Evolutionary conservation across 1,140 invertebrate genomes (phyloP).

Genomic region (Danaus melanippus): DNA sequence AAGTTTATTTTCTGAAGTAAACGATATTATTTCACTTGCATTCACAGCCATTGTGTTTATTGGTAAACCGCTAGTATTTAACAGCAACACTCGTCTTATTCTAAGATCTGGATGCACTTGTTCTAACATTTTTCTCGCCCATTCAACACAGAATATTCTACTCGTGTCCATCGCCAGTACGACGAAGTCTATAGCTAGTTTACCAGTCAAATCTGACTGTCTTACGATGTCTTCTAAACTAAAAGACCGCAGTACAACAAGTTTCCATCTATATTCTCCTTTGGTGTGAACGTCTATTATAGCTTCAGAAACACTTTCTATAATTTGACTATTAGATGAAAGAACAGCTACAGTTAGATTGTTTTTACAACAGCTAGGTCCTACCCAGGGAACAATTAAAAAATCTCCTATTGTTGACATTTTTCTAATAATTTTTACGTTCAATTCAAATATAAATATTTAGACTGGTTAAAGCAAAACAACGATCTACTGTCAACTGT

Average conservation of each 20-base stretch:
- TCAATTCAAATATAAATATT: too few relatives aligned
- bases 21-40: constrained; percentile 46
- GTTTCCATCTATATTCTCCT: constrained; percentile 48
- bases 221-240: constrained; percentile 46
- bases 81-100: constrained; percentile 44
- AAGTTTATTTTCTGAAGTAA: constrained; percentile 45
- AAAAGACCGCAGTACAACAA: constrained; percentile 42
- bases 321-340: constrained; percentile 45
- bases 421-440: background rate
- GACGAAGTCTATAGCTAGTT: constrained; percentile 53
- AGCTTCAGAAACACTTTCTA: constrained; percentile 49
- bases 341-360: constrained; percentile 43
- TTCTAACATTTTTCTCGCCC: constrained; percentile 42
- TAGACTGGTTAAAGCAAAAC: too few relatives aligned
- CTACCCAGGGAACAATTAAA: constrained; percentile 49
- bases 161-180: constrained; percentile 55
- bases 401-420: constrained; percentile 42
- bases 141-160: constrained; percentile 52
- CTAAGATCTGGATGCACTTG: constrained; percentile 56
- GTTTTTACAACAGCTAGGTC: constrained; percentile 46
- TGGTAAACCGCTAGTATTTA: constrained; percentile 51
- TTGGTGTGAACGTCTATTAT: constrained; percentile 45
- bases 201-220: constrained; percentile 47
- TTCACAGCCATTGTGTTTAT: constrained; percentile 49
- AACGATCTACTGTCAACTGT: too few relatives aligned